phyloP scores from a whole-genome alignment of 2,888 invertebrate genomes.

The Protodeltote pygarga region DNA sequence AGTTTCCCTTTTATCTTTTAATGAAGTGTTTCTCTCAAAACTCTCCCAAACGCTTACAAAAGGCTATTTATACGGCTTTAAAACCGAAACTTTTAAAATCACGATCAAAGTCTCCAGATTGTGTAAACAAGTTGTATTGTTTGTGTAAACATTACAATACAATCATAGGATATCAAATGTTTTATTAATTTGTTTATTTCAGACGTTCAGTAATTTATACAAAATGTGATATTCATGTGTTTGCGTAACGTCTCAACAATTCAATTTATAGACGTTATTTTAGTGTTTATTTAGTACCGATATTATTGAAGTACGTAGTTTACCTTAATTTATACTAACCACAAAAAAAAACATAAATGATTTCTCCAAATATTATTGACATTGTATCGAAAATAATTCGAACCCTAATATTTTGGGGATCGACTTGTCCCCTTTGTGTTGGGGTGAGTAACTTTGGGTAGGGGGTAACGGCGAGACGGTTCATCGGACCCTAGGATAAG shows the following conservation, averaged over 20 bases:
- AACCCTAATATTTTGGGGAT: constrained; percentile 34
- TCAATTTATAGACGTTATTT: constrained; percentile 1
- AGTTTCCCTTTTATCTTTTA: constrained; percentile 61
- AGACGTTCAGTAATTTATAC: constrained; percentile 13
- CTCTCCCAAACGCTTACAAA: constrained; percentile 34
- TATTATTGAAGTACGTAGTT: background rate
- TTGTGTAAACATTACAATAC: constrained; percentile 18
- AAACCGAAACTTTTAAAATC: constrained; percentile 44
- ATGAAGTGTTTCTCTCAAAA: constrained; percentile 56
- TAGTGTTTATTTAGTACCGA: constrained; percentile 1
- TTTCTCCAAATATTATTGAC: constrained; percentile 9
- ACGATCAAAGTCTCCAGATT: constrained; percentile 38
- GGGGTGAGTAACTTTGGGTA: constrained; percentile 39
- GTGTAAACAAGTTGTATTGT: constrained; percentile 27
- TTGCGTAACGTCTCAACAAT: constrained; percentile 11
- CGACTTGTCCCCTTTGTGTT: constrained; percentile 20
- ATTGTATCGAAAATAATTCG: constrained; percentile 15
- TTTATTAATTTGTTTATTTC: constrained; percentile 20
- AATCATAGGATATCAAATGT: constrained; percentile 11
- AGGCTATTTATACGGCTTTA: constrained; percentile 38
- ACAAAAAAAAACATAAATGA: constrained; percentile 6
- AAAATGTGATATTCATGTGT: constrained; percentile 6
- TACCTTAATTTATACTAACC: too few species aligned
- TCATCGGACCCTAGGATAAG: constrained; percentile 70
- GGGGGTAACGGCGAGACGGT: constrained; percentile 68